Evolutionary conservation across 2,113 vertebrate genomes (phyloP).

Genomic region (Picathartes gymnocephalus): DNA sequence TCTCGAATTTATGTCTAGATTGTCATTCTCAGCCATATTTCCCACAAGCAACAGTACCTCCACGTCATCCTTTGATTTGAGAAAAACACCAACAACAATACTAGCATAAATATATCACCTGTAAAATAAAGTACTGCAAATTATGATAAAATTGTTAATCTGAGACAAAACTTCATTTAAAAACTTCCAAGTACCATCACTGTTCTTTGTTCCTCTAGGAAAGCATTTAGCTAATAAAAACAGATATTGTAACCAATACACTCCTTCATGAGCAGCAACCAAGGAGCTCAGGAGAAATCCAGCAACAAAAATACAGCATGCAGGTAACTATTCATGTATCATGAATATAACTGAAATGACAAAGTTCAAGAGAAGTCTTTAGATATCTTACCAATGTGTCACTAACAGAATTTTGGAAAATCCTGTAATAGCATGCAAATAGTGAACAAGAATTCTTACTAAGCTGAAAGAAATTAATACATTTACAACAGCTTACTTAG

Average conservation of each 20-base stretch:
- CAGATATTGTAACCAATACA: background rate
- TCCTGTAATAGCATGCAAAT: background rate
- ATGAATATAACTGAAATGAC: background rate
- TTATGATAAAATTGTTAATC: background rate
- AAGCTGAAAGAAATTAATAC: background rate
- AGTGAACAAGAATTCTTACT: background rate
- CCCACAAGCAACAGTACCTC: background rate
- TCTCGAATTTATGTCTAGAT: background rate
- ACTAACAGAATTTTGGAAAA: background rate
- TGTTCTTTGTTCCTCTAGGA: background rate
- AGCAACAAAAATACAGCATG: background rate
- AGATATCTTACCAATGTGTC: background rate
- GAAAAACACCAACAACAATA: background rate
- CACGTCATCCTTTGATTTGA: constrained; percentile 42
- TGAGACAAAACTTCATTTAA: background rate
- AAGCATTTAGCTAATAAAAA: background rate
- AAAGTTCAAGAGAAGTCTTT: background rate
- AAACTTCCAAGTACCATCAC: background rate
- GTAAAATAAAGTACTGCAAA: background rate
- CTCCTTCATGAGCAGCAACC: background rate
- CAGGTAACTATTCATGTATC: background rate
- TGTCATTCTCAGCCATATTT: background rate
- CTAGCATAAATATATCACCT: background rate
- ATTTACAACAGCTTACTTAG: background rate
- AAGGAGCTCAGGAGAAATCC: background rate